Percentiles rank a stretch among this genome's conserved stretches.
These are phyloP conservation scores for Mus spicilegus DNA, from an alignment of 2,113 vertebrate species.

Conservation along the genomic window DNA sequence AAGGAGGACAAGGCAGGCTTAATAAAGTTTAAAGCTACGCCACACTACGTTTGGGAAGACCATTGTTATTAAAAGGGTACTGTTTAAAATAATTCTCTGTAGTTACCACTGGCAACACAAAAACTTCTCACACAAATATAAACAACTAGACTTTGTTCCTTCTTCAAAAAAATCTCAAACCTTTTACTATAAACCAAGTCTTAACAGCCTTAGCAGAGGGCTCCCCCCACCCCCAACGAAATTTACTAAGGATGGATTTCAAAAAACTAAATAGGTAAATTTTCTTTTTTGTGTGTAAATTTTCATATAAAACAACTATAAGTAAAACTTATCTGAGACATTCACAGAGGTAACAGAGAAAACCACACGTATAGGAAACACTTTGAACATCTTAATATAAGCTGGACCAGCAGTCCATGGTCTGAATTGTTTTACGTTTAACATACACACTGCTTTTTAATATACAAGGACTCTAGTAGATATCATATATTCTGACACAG, in stretches of 20 bases:
- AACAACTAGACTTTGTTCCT: background rate
- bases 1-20: slow-evolving; percentile 86
- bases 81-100: slow-evolving; percentile 79
- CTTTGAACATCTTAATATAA: background rate
- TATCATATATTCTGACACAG: background rate
- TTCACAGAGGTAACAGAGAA: slow-evolving; percentile 8
- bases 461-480: background rate
- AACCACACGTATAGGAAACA: slow-evolving; percentile 20
- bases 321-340: background rate
- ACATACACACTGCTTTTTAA: background rate
- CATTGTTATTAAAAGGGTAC: slow-evolving; percentile 82
- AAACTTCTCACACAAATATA: slow-evolving; percentile 73
- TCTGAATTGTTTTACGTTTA: slow-evolving; percentile 15
- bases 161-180: slow-evolving; percentile 52
- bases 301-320: background rate
- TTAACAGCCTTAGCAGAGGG: background rate
- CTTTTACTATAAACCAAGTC: background rate
- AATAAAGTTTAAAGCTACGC: slow-evolving; percentile 90
- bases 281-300: background rate
- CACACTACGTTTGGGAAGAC: slow-evolving; percentile 83
- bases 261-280: background rate
- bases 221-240: background rate
- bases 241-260: background rate
- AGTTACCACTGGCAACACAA: slow-evolving; percentile 85
- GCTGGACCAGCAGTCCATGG: background rate